Evolutionary conservation across 2,888 invertebrate species (phyloP), one percentile per base, ranked within the genome.

Genomic region (Diplazon laetatorius): DNA sequence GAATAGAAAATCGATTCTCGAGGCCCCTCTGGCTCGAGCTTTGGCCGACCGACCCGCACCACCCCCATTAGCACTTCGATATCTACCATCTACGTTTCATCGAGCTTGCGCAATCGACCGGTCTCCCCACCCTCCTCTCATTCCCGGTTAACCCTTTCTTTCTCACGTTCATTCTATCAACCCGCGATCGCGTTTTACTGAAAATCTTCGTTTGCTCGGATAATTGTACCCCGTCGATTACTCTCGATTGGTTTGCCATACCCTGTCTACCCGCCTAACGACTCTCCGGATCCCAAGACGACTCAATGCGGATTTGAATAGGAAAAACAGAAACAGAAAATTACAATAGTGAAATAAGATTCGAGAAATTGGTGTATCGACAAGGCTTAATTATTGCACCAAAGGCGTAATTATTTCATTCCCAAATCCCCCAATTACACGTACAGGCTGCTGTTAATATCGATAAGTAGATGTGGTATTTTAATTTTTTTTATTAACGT

Each of bases 21-120:
- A 73, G 71, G 68, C 76, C 65, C 70, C 76, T 73, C 60, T 76
- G 72, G 46, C 75, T 72, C 60, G 72, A 76, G 69, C 60, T 74
- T 62, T 39, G 66, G 69, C 55, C 66, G 37, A 44, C 60, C 65
- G 52, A 66, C 66, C 70, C 62, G 63, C 69, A 62, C 57, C 55
- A 44, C 69, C 52, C 70, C 70, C 65, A 78, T 78, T 78, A 78
- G 76, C 78, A 80, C 80, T 80, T 80, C 78, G 78, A 76, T 78
- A 78, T 78, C 74, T 71, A 62, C 78, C 60, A 75, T 78, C 74
- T 74, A 70, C 60, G 60, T 78, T 75, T 78, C 70, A 70, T n/a
- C 70, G 78, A 78, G 75, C 60, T 74, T 78, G 74, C 66, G 78
- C 71, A 78, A 74, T 52, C 70, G 55, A 55, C 62, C 55, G 50